Evolutionary conservation across 1,140 invertebrate genomes (phyloP), one percentile per base, ranked within the genome.

Genomic region (Latrodectus geometricus): DNA sequence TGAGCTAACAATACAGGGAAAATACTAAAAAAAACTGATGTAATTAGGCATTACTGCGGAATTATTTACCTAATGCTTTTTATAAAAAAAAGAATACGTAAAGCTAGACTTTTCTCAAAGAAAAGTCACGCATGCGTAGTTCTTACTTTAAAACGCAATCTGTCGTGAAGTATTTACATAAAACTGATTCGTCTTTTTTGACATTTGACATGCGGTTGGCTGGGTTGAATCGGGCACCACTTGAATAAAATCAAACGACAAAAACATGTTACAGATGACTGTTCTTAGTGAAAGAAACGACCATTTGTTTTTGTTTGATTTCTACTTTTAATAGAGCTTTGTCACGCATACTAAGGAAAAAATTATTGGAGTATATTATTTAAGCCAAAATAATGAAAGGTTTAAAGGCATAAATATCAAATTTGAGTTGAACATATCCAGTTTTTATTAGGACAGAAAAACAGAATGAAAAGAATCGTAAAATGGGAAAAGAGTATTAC

Each of bases 31-130:
- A 80, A 80, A 21, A 48, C 50, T 20, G 65, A 35, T 35, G 52
- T 80, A 80, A 80, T 80, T 80, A 80, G 48, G 76, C 76, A 23
- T 78, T 75, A 75, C 17, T 50, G 66, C 11, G 78, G 68, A 70
- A 70, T 80, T 80, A 70, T 80, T 80, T 80, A 80, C 68, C 65
- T 23, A 69, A 70, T 48, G 49, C 35, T 52, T 23, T 54, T 54
- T 14, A 54, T 54, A 23, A 17, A 52, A 14, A 49, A 74, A 50
- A 74, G 72, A 9, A 14, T 20, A 61, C 49, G 20, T 52, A 75
- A 23, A 75, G 70, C 35, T 35, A 35, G 5, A 35, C 35, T 35
- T 61, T 61, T 61, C 54, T 61, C 17, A 61, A 61, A 61, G 54
- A 61, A 61, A 61, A 48, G 66, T 52, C 78, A 72, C 68, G 68